Conservation (phyloP, 2,113 vertebrate genomes). For the Malurus alboscapulatus region DNA sequence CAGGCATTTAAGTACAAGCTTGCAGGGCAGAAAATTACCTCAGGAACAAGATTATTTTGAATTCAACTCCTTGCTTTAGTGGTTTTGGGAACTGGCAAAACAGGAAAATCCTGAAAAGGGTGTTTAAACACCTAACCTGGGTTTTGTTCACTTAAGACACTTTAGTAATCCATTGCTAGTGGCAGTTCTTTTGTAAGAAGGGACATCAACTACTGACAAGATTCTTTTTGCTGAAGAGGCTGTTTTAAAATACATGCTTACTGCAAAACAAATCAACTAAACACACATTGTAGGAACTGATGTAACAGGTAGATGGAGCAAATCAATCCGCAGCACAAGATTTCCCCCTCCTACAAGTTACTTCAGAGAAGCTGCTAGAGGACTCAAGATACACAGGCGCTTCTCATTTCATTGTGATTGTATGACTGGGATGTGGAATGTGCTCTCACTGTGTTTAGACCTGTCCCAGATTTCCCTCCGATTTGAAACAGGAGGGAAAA, state of each 20-base stretch:
- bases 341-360: background rate
- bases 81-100: slow-evolving; percentile 44
- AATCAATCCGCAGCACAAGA: background rate
- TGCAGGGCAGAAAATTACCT: slow-evolving; percentile 35
- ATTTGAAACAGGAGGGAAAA: background rate
- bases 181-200: slow-evolving; percentile 39
- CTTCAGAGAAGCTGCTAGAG: slow-evolving; percentile 1
- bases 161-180: slow-evolving; percentile 53
- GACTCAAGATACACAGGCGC: background rate
- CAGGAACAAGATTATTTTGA: slow-evolving; percentile 49
- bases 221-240: slow-evolving; percentile 7
- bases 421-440: slow-evolving; percentile 19
- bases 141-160: slow-evolving; percentile 31
- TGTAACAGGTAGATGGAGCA: slow-evolving; percentile 54
- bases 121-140: slow-evolving; percentile 30
- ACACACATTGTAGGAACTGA: background rate
- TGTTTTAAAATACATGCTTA: background rate
- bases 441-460: slow-evolving; percentile 34
- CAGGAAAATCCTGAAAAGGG: slow-evolving; percentile 54
- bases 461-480: slow-evolving; percentile 34
- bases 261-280: background rate
- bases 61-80: slow-evolving; percentile 26
- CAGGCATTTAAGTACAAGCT: slow-evolving; percentile 14
- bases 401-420: background rate
- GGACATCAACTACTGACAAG: background rate